These are phyloP conservation scores for Staurois parvus DNA, from an alignment of 2,797 vertebrate genomes.

Conservation along the genomic window DNA sequence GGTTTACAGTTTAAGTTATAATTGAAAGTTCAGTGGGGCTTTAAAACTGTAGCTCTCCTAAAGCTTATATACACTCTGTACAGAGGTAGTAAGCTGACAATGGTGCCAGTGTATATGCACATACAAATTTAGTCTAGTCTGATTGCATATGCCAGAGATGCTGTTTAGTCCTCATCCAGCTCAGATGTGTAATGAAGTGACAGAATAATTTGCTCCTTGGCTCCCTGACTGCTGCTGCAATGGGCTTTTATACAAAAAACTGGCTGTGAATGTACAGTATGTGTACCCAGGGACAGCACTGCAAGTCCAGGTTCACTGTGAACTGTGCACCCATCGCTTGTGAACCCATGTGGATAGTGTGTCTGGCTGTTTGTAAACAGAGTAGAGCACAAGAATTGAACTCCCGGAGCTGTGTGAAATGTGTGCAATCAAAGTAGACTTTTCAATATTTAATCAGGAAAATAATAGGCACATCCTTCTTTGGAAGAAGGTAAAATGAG, in stretches of 20 bases:
- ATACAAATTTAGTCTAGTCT: too few relatives aligned
- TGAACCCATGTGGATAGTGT: slow-evolving; percentile 20
- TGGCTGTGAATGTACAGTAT: not conserved
- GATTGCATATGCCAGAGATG: too few relatives aligned
- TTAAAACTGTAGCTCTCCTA: too few relatives aligned
- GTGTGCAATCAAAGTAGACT: slow-evolving; percentile 46
- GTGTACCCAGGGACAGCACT: not conserved
- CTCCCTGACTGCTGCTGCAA: not conserved
- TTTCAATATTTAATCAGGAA: slow-evolving; percentile 48
- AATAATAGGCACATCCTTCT: not conserved
- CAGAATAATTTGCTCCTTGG: not conserved
- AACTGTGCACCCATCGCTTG: not conserved
- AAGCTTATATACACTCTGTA: too few relatives aligned
- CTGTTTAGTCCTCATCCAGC: too few relatives aligned
- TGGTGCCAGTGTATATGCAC: too few relatives aligned
- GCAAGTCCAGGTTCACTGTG: not conserved
- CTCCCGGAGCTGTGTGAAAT: slow-evolving; percentile 24
- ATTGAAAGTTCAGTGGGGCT: too few relatives aligned
- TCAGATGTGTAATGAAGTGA: too few relatives aligned
- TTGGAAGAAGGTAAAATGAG: slow-evolving; percentile 29
- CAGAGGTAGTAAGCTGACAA: too few relatives aligned
- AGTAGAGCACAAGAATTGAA: slow-evolving; percentile 24
- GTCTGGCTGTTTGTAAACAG: slow-evolving; percentile 46
- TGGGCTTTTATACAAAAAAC: not conserved
- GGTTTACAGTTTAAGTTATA: too few relatives aligned